phyloP scores from a whole-genome alignment of 2,113 vertebrate species.

The Myrmecobius fasciatus region DNA sequence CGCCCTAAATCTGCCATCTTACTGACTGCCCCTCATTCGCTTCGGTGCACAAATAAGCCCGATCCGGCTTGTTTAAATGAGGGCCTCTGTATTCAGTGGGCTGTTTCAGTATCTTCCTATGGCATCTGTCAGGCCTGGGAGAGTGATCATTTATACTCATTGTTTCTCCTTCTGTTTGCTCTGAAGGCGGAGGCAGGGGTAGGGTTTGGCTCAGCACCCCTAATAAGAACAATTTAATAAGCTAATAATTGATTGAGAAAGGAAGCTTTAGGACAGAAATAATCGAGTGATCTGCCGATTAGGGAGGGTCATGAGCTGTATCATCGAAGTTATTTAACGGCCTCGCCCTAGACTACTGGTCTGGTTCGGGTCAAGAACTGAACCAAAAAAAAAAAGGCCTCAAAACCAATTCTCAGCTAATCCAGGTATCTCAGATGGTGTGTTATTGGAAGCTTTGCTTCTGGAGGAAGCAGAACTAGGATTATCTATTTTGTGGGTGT shows the following conservation, averaged over 20 bases:
- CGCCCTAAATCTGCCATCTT: neutral
- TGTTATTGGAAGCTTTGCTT: neutral
- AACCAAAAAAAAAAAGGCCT: neutral
- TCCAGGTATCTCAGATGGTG: neutral
- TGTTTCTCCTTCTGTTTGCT: conserved; percentile 8
- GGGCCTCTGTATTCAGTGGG: neutral
- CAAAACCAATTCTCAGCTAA: neutral
- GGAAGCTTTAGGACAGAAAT: conserved; percentile 27
- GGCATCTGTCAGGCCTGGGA: neutral
- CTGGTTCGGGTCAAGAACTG: neutral
- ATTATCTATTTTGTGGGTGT: neutral
- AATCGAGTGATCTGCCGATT: conserved; percentile 20
- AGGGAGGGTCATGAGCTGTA: neutral
- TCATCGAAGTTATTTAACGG: neutral
- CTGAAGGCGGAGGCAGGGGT: conserved; percentile 11
- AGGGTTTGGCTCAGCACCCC: conserved; percentile 16
- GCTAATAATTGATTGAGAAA: conserved; percentile 40
- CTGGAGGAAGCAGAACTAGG: neutral
- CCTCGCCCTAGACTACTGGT: neutral
- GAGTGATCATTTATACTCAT: neutral
- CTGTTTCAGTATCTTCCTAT: conserved; percentile 13
- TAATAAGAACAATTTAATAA: conserved; percentile 52
- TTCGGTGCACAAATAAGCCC: neutral
- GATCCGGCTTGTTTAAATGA: neutral
- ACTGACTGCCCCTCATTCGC: neutral